A percentile compares a stretch with the other conserved stretches of the same genome.
These are phyloP conservation scores for Lucilia sericata DNA, from an alignment of 1,140 invertebrate species.

Conservation along the genomic window DNA sequence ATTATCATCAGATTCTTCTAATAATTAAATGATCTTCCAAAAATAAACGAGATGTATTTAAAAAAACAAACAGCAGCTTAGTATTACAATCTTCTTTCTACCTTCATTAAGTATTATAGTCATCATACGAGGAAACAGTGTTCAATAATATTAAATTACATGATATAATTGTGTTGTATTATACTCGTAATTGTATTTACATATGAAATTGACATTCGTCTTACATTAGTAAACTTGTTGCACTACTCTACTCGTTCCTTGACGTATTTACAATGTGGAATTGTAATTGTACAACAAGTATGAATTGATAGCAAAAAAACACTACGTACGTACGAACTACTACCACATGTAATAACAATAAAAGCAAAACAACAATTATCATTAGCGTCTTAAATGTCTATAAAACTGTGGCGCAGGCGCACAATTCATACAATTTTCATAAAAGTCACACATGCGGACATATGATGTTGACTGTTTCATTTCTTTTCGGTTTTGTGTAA, in stretches of 20 bases:
- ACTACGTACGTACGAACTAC: neutral
- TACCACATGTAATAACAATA: conserved; percentile 15
- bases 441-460: neutral
- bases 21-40: no score
- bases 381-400: conserved; percentile 27
- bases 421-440: neutral
- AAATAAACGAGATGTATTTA: no score
- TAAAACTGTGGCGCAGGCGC: conserved; percentile 25
- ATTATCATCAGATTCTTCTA: no score
- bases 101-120: neutral
- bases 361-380: conserved; percentile 24
- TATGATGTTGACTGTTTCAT: neutral
- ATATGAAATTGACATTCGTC: conserved; percentile 16
- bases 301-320: no score
- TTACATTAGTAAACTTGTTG: neutral
- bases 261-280: neutral
- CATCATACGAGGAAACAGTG: neutral
- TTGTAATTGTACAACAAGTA: neutral
- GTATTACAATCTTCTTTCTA: no score
- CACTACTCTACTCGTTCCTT: neutral
- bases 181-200: conserved; percentile 7
- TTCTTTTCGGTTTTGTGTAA: neutral
- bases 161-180: neutral
- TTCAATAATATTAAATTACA: conserved; percentile 11
- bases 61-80: no score